Evolutionary conservation across 2,113 vertebrate species (phyloP), one percentile per base, ranked within the genome.

Genomic region (Chamaetylas fuelleborni): DNA sequence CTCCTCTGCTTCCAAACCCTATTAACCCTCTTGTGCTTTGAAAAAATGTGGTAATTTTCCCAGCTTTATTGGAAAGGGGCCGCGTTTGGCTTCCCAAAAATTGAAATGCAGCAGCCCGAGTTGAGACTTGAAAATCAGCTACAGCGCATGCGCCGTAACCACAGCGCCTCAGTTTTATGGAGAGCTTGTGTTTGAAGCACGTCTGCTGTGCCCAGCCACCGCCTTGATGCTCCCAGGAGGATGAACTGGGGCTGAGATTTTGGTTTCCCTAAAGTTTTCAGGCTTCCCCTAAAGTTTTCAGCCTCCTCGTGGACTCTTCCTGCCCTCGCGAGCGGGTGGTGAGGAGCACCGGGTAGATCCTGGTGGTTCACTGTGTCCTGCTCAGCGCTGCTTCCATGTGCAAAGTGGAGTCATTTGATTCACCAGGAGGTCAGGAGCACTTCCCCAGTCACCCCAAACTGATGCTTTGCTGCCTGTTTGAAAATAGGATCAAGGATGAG

Each of bases 61-160:
- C 2, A 62, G 62, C 19, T 92, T 29, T 20, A 6, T 34, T 48
- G n/a, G 86, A 36, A 92, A 67, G 45, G 14, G 14, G 61, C 28
- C 2, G 0, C 0, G 6, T 81, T 90, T 65, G 90, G 70, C 91
- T 65, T 24, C 81, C 51, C 11, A 19, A 77, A 88, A 88, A 56
- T 43, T 33, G 8, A 18, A 74, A 80, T 2, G 31, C 43, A 3
- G 60, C 62, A 34, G 66, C 22, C 97, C 88, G 96, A 98, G 98
- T 97, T 97, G 97, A 94, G 97, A 92, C 97, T 78, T 97, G 98
- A 97, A 98, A 98, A 96, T 64, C 91, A 60, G 78, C 95, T 70
- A 4, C 67, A 64, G 91, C 24, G 92, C 97, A 96, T 93, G 97
- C 94, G 3, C 86, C 19, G 53, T 71, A 62, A 26, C 73, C 94